phyloP scores from a whole-genome alignment of 2,888 invertebrate genomes.

The Andrena dorsata region DNA sequence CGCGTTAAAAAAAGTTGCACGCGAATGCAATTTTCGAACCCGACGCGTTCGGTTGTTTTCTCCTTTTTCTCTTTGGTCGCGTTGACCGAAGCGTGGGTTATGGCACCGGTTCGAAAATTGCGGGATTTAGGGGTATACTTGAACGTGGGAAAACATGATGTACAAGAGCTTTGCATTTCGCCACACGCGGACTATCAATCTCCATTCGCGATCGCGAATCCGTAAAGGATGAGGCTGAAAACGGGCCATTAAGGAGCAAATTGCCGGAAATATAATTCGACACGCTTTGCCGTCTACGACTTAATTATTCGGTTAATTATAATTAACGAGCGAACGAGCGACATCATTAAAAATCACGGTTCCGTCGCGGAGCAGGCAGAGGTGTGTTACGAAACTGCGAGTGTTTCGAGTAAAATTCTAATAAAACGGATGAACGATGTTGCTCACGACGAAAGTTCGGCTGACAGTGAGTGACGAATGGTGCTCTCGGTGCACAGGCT shows the following conservation, averaged over 20 bases:
- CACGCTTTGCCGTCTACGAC: neutral
- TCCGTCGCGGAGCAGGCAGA: neutral
- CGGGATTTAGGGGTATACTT: conserved; percentile 11
- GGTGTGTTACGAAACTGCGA: conserved; percentile 28
- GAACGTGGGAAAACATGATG: conserved; percentile 24
- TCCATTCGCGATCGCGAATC: neutral
- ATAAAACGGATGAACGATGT: conserved; percentile 52
- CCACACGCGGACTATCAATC: conserved; percentile 30
- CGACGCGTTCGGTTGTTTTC: neutral
- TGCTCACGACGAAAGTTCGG: conserved; percentile 46
- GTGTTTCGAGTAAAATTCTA: conserved; percentile 37
- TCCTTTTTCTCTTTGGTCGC: neutral
- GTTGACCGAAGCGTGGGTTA: neutral
- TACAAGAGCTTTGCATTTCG: conserved; percentile 28
- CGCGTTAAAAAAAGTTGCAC: neutral
- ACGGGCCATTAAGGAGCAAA: neutral
- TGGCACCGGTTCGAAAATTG: conserved; percentile 43
- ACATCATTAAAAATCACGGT: neutral
- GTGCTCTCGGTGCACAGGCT: conserved; percentile 72
- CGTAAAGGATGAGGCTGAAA: neutral
- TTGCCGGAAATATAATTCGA: neutral
- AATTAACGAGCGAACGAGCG: conserved; percentile 3
- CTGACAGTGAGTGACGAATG: conserved; percentile 81
- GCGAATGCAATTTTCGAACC: neutral
- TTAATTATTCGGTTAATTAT: conserved; percentile 28